phyloP scores from a whole-genome alignment of 2,113 vertebrate species.

The Pelodiscus sinensis region DNA sequence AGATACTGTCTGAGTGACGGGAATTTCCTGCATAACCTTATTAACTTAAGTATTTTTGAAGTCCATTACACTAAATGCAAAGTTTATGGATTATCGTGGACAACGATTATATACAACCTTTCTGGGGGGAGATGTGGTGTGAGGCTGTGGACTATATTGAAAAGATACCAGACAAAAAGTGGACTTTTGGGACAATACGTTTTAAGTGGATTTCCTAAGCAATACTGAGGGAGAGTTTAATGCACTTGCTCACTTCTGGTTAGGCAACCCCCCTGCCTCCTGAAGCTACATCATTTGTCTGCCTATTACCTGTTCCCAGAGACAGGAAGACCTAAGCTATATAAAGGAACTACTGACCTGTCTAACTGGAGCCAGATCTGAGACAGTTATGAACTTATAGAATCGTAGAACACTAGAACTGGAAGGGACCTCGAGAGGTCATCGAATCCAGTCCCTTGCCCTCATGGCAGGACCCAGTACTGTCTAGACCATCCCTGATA shows the following conservation, averaged over 20 bases:
- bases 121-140: neutral
- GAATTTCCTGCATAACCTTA: neutral
- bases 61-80: neutral
- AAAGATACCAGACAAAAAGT: neutral
- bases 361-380: neutral
- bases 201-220: neutral
- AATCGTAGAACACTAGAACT: no score
- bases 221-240: neutral
- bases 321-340: neutral
- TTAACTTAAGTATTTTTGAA: neutral
- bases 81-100: neutral
- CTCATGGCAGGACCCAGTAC: no score
- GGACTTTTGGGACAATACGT: neutral
- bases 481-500: no score
- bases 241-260: neutral
- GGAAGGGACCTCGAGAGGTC: no score
- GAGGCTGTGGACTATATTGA: neutral
- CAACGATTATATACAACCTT: neutral
- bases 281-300: neutral
- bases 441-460: no score
- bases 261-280: neutral
- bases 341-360: neutral
- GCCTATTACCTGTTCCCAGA: neutral
- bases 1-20: rapidly evolving
- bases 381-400: neutral